Evolutionary conservation across 2,113 vertebrate genomes (phyloP), one percentile per base, ranked within the genome.

Genomic region (Hyla sarda): DNA sequence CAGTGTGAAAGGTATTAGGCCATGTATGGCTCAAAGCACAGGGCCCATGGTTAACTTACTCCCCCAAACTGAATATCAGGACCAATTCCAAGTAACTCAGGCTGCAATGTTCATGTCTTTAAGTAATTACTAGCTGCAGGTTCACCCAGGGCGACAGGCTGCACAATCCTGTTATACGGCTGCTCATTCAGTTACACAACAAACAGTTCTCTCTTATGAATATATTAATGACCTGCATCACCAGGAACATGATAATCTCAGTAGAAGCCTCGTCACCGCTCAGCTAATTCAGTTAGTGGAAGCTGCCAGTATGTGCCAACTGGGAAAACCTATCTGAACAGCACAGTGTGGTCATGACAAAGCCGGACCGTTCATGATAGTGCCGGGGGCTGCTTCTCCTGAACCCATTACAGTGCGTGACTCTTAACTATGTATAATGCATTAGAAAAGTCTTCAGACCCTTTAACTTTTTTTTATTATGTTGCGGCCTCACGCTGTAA

Each of bases 241-340:
- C 65, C 67, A 74, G 69, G 65, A 81, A 87, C 85, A 87, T 87
- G 67, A 86, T 72, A 80, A 86, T 86, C 84, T 73, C 77, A 85
- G 84, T 79, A 77, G 62, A 79, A 86, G 71, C 84, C 77, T 56
- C 84, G 79, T 45, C 28, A 23, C 84, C n/a, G 76, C 65, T 72
- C 71, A 82, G 79, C 77, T 74, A 82, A 87, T 82, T 87, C 37
- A 62, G 12, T 25, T 87, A 54, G 25, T 74, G 69, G 52, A 81
- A 52, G 52, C 28, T 58, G 72, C 50, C 56, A 32, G 54, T 11
- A 37, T n/a, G 78, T 50, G 67, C 62, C 65, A 81, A 74, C 25
- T 10, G 52, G 52, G 52, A 17, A 41, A 74, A 60, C 19, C 10
- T 56, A 19, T 19, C 74, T 30, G 32, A 58, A 17, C 19, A 21